Evolutionary conservation across 2,797 vertebrate species (phyloP).

Genomic region (Trachops cirrhosus): DNA sequence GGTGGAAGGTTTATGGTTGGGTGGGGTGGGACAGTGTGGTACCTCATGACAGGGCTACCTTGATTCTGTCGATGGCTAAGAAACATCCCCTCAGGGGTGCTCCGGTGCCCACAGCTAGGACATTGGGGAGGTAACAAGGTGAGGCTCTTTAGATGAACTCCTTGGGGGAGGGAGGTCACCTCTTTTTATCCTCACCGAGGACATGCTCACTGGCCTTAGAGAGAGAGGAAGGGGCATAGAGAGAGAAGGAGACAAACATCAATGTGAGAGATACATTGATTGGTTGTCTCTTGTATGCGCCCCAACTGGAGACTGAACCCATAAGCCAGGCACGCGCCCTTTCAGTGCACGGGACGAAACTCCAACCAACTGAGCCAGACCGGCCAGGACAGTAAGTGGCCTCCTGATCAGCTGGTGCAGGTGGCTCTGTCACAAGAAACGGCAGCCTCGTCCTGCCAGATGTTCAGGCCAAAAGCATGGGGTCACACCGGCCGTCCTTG

Average conservation of each 20-base stretch:
- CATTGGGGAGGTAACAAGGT: neutral
- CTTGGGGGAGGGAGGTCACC: neutral
- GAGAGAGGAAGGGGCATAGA: no score
- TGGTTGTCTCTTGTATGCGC: no score
- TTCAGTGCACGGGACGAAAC: accelerated
- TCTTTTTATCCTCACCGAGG: no score
- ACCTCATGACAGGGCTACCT: neutral
- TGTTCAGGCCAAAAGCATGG: neutral
- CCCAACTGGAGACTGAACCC: no score
- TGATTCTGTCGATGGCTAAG: neutral
- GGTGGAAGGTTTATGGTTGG: neutral
- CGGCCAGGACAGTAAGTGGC: neutral
- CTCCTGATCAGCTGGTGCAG: neutral
- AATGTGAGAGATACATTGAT: no score
- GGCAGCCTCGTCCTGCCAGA: neutral
- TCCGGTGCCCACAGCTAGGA: neutral
- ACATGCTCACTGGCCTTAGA: no score
- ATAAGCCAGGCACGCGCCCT: no score
- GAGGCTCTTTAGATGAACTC: neutral
- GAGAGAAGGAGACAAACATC: no score
- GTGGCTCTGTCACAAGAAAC: neutral
- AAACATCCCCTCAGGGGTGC: neutral
- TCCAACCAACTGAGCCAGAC: no score
- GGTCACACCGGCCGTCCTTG: neutral
- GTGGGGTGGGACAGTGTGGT: neutral